A percentile compares a stretch with the other conserved stretches of the same genome.
Conservation (phyloP, 2,797 vertebrate genomes). For the Telmatherina bonti region DNA sequence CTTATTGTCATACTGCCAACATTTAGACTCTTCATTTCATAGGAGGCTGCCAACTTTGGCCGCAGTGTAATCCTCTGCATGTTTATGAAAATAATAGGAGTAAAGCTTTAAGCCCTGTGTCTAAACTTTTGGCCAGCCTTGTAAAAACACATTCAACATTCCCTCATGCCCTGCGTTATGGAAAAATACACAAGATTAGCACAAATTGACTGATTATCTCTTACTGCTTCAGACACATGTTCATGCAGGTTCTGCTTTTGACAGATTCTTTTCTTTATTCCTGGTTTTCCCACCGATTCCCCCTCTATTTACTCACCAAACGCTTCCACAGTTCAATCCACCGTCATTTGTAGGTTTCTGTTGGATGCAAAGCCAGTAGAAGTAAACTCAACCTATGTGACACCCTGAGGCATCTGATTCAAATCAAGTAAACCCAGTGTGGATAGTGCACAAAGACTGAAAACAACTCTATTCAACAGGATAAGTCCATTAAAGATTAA, state of each 20-base stretch:
- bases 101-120: slow-evolving; percentile 26
- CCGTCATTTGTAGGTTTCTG: slow-evolving; percentile 39
- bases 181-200: slow-evolving; percentile 36
- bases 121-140: slow-evolving; percentile 20
- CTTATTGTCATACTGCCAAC: neutral
- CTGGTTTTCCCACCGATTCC: slow-evolving; percentile 22
- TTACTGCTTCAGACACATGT: slow-evolving; percentile 30
- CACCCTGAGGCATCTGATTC: slow-evolving; percentile 22
- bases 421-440: slow-evolving; percentile 30
- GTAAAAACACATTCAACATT: neutral
- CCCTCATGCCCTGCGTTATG: neutral
- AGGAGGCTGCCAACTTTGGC: neutral
- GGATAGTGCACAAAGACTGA: neutral
- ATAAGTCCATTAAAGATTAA: neutral
- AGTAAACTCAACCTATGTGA: slow-evolving; percentile 32
- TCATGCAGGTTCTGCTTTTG: slow-evolving; percentile 20
- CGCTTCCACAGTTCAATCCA: slow-evolving; percentile 33
- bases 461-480: neutral
- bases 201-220: slow-evolving; percentile 4
- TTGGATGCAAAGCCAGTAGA: slow-evolving; percentile 33
- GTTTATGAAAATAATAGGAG: slow-evolving; percentile 15
- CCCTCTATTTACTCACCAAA: slow-evolving; percentile 38
- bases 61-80: neutral
- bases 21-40: neutral
- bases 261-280: slow-evolving; percentile 5